Evolutionary conservation across 2,888 invertebrate species (phyloP), one percentile per base, ranked within the genome.

Genomic region (Polydrusus tereticollis): DNA sequence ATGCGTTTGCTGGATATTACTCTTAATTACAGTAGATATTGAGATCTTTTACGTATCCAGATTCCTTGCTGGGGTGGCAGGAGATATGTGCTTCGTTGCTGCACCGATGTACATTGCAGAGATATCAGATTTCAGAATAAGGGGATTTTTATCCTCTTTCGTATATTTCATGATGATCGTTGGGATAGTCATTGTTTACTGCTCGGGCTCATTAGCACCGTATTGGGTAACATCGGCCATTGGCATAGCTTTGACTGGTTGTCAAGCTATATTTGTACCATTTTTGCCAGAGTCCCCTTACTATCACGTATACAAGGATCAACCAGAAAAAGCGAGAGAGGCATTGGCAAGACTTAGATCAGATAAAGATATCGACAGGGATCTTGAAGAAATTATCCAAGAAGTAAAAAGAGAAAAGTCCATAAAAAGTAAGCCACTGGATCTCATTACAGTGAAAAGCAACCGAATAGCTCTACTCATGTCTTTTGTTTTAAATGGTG

Each of bases 281-380:
- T 83, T 84, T 73, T 82, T 85, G 80, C 85, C 85, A 0, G 84
- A 85, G 77, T 83, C 82, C 12, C 84, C 85, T 0, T 84, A 85
- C 69, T 85, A 81, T 70, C 76, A 83, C 1, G 70, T 85, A 4
- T 77, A 81, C 26, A 81, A 82, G 69, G 81, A 80, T 8, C 79
- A 82, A 59, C 75, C 74, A 29, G 83, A 82, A 16, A 76, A 80
- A 67, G 84, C 85, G 0, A 75, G 77, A 68, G 79, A 79, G 68
- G 78, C 84, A 1, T 65, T 85, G 38, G 76, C 77, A 59, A 79
- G 77, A 62, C 76, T 85, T 10, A 76, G 82, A 45, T 77, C 78
- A 5, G 77, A 78, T 20, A 74, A 75, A 20, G 79, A 84, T 45
- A 77, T 81, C 6, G 80, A 82, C 26, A 78, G 78, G 26, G 85